Base-by-base conservation (phyloP, 35 echinoderm and acorn worm species). In the Amphiura filiformis region DNA sequence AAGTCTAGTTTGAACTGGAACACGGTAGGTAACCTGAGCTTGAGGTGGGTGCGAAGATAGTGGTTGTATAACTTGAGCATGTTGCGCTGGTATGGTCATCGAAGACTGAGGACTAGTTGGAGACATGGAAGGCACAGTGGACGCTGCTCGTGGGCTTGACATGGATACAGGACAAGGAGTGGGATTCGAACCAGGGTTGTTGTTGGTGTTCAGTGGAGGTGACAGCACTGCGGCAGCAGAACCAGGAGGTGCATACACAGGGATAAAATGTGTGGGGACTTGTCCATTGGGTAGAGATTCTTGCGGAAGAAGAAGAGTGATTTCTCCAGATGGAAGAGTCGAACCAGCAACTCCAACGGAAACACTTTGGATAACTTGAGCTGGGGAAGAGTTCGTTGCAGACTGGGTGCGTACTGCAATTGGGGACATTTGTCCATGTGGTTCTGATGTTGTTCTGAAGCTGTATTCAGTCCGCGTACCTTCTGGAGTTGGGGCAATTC, bases 201-300 rank as follows among this genome's bases (percentile, higher is more conserved):
- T 37, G 34, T 61, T 30, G 31, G 38, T 37, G 20, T n/a, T 39
- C 56, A n/a, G 40, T 31, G 20, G 32, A 36, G 84, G 47, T 26
- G 79, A 65, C 15, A 31, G 9, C 31, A 80, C 22, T 11, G 61
- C 61, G 41, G 41, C 17, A 11, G 44, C 44, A 70, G 61, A 70
- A 70, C 28, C 28, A 15, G 57, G 31, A 15, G 57, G 41, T 35
- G 88, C 82, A 57, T 95, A 95, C 34, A 95, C 80, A 4, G 93
- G 93, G 34, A 95, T 95, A 23, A 95, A 40, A 80, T 95, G 93
- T 0, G 93, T 95, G 23, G 93, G 93, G n/a, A 95, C 30, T 49
- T 95, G 90, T 1, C 93, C 89, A 1, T 84, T 80, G 15, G 90
- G 89, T 0, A 95, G 86, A 15, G 86, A 41, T 56, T 91, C 49